Base-by-base conservation (phyloP, 2,888 invertebrate genomes). In the Dugesia japonica region DNA sequence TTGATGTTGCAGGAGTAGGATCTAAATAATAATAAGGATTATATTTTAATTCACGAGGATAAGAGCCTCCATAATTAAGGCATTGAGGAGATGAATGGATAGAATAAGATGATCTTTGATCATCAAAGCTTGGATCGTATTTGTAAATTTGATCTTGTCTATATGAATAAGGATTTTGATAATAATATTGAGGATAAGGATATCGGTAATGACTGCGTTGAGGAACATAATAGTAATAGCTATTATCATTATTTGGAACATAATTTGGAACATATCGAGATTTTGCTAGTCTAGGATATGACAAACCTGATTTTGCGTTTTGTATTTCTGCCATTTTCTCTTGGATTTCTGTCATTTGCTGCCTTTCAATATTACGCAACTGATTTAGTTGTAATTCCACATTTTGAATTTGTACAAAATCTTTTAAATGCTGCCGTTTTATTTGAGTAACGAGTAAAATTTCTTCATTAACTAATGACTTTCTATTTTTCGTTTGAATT, bases 391-490 rank as follows among this genome's bases (percentile, higher is more conserved):
- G 82, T 77, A 81, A 79, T 79, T 84, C 84, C 74, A 84, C 80
- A 28, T 81, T 81, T 15, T 82, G 79, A 38, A 84, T 81, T 79
- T 84, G 86, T 79, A 86, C 86, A 74, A 83, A 81, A 74, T 86
- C 85, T 78, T 86, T 86, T 56, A 86, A 81, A 42, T 83, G 81
- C 42, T 83, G 80, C 74, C 84, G 81, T 71, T 86, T 79, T 20
- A 83, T 82, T 31, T 81, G 82, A 9, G 86, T 83, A 27, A 84
- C 85, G 77, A 86, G 83, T 76, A 85, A 81, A 76, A 87, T 81
- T 79, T 87, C 86, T 78, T 86, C 86, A 79, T 86, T 85, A 75
- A 87, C 81, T 71, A 85, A 79, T 56, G 56, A 56, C 56, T 56
- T 56, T 56, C 56, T 56, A 56, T 56, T 56, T 56, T 56, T 56